Evolutionary conservation across 2,888 invertebrate species (phyloP).

Genomic region (Lathronympha strigana): DNA sequence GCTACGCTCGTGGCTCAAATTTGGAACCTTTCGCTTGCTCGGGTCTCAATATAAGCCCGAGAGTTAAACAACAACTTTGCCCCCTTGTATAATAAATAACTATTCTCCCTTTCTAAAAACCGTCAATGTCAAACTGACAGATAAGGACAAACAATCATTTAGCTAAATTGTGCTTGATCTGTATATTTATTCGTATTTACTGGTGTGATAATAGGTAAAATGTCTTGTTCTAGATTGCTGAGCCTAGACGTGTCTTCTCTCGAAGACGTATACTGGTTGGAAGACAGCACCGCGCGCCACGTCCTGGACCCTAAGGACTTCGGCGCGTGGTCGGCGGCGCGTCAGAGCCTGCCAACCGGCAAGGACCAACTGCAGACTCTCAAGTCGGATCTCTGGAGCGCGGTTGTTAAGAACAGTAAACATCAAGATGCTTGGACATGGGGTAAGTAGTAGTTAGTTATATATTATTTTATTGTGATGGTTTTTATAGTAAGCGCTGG

Average conservation of each 20-base stretch:
- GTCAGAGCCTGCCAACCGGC: conserved; percentile 92
- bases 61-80: no score
- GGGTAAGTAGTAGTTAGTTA: conserved; percentile 83
- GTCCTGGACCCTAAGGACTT: conserved; percentile 91
- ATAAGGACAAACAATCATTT: no score
- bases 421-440: conserved; percentile 96
- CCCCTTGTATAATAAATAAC: no score
- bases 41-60: no score
- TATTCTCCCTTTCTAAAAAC: no score
- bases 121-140: no score
- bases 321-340: conserved; percentile 90
- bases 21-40: no score
- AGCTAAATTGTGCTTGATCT: no score
- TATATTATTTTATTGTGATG: no score
- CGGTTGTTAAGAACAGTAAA: conserved; percentile 92
- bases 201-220: neutral
- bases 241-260: conserved; percentile 93
- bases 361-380: conserved; percentile 90
- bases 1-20: no score
- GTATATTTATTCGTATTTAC: no score
- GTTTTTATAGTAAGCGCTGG: no score
- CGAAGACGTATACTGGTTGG: conserved; percentile 96
- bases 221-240: conserved; percentile 81
- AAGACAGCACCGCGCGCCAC: conserved; percentile 90
- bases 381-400: conserved; percentile 93